Base-by-base conservation (phyloP, 2,797 vertebrate species). In the Rhinella marina region DNA sequence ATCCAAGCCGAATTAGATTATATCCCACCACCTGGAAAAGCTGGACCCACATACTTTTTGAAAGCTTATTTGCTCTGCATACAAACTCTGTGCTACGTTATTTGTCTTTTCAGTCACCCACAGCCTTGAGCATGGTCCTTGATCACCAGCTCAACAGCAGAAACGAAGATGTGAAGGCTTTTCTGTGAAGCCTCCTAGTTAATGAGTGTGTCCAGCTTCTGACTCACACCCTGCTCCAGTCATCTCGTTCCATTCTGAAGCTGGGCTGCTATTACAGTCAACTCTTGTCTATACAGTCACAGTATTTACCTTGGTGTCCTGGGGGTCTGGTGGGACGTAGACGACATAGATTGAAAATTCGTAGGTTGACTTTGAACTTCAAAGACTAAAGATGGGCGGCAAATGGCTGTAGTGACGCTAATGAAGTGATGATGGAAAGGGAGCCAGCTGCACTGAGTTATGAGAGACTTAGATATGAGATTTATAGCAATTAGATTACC, bases 401-500 rank as follows among this genome's bases (percentile, higher is more conserved):
- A 87, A 75, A 87, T 54, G 82, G 85, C 78, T 75, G 23, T 62
- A 2, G 0, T 56, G 52, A 87, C 87, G 90, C 87, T 86, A 92
- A 92, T 88, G 59, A 76, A 14, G 21, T 13, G 23, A 25, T 2
- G 48, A 54, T 87, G 84, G 64, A 81, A 50, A 86, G 91, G 90
- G 91, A 90, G 90, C 89, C 92, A 92, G 90, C 91, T 93, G 91
- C 90, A 91, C 87, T 70, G 84, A 81, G 89, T 87, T 91, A 88
- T 77, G 86, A 91, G 91, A 87, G 86, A 86, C 91, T 92, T 84
- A 92, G 87, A 91, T 90, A 88, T 68, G 88, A 89, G 88, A 87
- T 0, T 91, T 90, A 92, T 92, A 89, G 89, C 90, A 92, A 93
- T 94, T 93, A 92, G 82, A 92, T 91, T 90, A 91, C 91, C 92